Evolutionary conservation across 2,888 invertebrate genomes (phyloP), one percentile per base, ranked within the genome.

Genomic region (Stenodera caucasica): DNA sequence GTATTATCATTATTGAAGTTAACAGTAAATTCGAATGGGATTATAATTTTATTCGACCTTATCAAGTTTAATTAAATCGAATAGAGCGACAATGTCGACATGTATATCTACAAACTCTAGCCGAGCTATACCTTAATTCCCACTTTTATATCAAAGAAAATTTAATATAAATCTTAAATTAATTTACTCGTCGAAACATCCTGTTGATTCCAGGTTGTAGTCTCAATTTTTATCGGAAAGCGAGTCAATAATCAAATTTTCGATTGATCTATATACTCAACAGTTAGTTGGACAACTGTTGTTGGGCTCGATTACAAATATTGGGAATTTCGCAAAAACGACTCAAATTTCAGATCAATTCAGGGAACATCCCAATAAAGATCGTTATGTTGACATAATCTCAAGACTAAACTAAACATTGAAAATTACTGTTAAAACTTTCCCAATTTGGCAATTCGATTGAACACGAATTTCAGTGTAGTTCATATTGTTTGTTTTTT

Each of bases 41-140:
- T 23, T 45, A 45, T 45, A n/a, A 45, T 23, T 23, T 45, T 23
- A 45, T 45, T 21, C 21, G 45, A 45, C 45, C 18, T 45, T 45
- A 45, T 45, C 45, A 45, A 18, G 21, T 45, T 45, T 45, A 45
- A 45, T 45, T 45, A 23, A 45, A 45, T 45, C 5, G 23, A 23
- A 21, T 14, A 2, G 0, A 23, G 23, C 11, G 23, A 45, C 45
- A 45, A 12, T 45, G 23, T 45, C n/a, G 45, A 23, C 45, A 40
- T 18, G 18, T 40, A 18, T n/a, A n/a, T n/a, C n/a, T n/a, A n/a
- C n/a, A n/a, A n/a, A n/a, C n/a, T n/a, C n/a, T n/a, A n/a, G n/a
- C n/a, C n/a, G n/a, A n/a, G n/a, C n/a, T n/a, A n/a, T n/a, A n/a
- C n/a, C n/a, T n/a, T n/a, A n/a, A 40, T 40, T 18, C 18, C 12